Evolutionary conservation across 2,888 invertebrate genomes (phyloP), one percentile per base, ranked within the genome.

Genomic region (Atethmia centrago): DNA sequence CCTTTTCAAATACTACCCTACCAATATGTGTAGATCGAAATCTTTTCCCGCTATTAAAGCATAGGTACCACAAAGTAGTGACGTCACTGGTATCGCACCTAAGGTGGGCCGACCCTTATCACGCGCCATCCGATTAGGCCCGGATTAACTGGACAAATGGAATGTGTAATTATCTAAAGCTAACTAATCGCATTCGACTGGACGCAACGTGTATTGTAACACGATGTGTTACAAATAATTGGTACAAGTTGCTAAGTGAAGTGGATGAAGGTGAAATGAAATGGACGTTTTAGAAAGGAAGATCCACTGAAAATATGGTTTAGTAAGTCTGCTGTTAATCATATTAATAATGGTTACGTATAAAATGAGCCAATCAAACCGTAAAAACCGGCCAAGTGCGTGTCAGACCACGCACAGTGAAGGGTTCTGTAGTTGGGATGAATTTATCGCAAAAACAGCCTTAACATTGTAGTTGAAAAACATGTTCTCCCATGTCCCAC

Each of bases 81-180:
- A 83, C 73, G 80, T 68, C 67, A 82, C 71, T 62, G 77, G 81
- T 76, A 77, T 78, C 83, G 78, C 88, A 89, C 88, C 89, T 90
- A 78, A 82, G 85, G 87, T 85, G 88, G 85, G 89, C 83, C 89
- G 90, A 95, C 95, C 95, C 95, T 94, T 94, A 94, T 95, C 95
- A 95, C 90, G 89, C 89, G 89, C 89, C 89, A 90, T 91, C 91
- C 94, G 94, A 94, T 94, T 93, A 94, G 89, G 85, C 91, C 88
- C 86, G 92, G 94, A 94, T 95, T 94, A 94, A 90, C 93, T 89
- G 93, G 92, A 94, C 95, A 95, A 94, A 95, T 94, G 95, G 95
- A 95, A 95, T 95, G 95, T 94, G 94, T 95, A 95, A 95, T 95
- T 95, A 95, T 95, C 94, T 93, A 89, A 89, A 88, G 85, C 88